Base-by-base conservation (phyloP, 2,888 invertebrate species). In the Molanna angustata region DNA sequence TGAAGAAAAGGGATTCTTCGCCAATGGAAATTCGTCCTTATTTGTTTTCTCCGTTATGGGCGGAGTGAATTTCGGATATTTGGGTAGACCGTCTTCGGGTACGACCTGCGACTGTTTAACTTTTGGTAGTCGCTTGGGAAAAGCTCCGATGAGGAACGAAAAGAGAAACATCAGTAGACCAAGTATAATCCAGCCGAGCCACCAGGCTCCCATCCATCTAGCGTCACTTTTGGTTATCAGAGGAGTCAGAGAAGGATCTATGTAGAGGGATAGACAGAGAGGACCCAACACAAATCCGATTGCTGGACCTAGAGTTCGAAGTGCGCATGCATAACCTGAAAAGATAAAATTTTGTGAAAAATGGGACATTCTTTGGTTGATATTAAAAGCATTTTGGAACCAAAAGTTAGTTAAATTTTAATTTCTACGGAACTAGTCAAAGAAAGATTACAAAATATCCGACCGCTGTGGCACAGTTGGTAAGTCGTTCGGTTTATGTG, bases 131-230 rank as follows among this genome's bases (percentile, higher is more conserved):
- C 78, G 70, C 40, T 75, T 72, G 0, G 87, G 87, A 62, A 86
- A 88, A 62, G 84, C 71, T 1, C 82, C 82, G 55, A 88, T 78
- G 1, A 86, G 68, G 11, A 83, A 64, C 0, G 83, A 76, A 54
- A 84, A 80, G 16, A 83, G 60, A 14, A 80, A 68, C 78, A 85
- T 82, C 0, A 80, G 65, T 0, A 66, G 60, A 9, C 78, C 79
- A 17, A 81, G 68, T n/a, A 74, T 62, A 18, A 79, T 73, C 80
- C 81, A 81, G 11, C 84, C 86, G n/a, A 86, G 69, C 87, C 87
- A 88, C 86, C 86, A 88, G 7, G 87, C 86, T 16, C 87, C 88
- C 33, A 83, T 67, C 86, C 86, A 88, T 60, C 86, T 71, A 2
- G 86, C 84, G 66, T 83, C 82, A 51, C 76, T 73, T 40, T 72